Evolutionary conservation across 2,113 vertebrate species (phyloP).

Genomic region (Ptychochromis oligacanthus): DNA sequence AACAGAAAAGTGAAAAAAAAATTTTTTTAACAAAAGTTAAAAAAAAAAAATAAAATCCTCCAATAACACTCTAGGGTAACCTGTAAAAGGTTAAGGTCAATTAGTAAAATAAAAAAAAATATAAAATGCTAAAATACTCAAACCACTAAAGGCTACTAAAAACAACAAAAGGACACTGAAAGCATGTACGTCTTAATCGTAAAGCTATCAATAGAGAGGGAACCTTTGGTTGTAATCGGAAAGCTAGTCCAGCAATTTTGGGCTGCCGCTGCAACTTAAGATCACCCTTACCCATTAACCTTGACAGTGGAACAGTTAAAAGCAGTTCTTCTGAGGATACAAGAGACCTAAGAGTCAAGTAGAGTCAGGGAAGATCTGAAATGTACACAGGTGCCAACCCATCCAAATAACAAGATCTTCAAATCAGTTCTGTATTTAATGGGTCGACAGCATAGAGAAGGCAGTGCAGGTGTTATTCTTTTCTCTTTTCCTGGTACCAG

Average conservation of each 20-base stretch:
- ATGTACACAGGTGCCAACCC: neutral
- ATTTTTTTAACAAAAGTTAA: too few species aligned
- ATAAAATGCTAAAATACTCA: neutral
- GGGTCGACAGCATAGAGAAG: neutral
- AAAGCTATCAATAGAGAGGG: neutral
- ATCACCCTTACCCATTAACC: neutral
- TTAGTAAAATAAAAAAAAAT: too few species aligned
- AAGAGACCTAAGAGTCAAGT: neutral
- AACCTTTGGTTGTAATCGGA: neutral
- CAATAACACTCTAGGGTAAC: too few species aligned
- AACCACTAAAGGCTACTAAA: neutral
- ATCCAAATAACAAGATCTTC: neutral
- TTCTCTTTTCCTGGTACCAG: neutral
- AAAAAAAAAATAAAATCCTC: too few species aligned
- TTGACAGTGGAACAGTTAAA: neutral
- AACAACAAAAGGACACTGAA: neutral
- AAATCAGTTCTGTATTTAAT: neutral
- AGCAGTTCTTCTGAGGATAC: neutral
- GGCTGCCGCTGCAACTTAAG: neutral
- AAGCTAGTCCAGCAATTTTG: conserved; percentile 1
- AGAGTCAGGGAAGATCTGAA: neutral
- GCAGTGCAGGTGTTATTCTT: neutral
- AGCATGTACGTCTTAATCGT: neutral
- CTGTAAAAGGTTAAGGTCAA: too few species aligned
- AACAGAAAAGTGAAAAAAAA: too few species aligned